Base-by-base conservation (phyloP, 2,797 vertebrate species). In the Epinephelus malabaricus region DNA sequence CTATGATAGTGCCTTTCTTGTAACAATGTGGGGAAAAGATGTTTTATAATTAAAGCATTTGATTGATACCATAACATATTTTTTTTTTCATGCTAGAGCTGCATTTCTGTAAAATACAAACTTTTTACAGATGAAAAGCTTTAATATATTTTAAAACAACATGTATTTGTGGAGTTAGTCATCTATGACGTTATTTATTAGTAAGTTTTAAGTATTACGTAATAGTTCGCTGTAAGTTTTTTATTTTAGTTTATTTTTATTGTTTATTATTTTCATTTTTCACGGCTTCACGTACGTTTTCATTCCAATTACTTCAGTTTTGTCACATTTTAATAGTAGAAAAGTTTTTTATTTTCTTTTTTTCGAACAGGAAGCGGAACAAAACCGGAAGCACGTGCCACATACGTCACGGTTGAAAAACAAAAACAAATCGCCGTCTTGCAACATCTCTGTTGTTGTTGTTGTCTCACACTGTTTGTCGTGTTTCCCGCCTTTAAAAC, bases 361-460 rank as follows among this genome's bases (percentile, higher is more conserved):
- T 17, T 23, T 17, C 5, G 3, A 12, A 25, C 65, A 23, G 65
- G 75, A 81, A 50, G 6, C 23, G 84, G 18, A 86, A 88, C 3
- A 0, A 47, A 81, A 76, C 84, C 84, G 91, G 86, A 93, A 91
- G 6, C 82, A 87, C 75, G 63, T 83, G 72, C 7, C 2, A 1
- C 0, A 58, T 18, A 81, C 91, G 89, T 87, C 55, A 40, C 1
- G 0, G 2, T 0, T 8, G 38, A 17, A 53, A 78, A 92, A 87
- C 78, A 70, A 91, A 78, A 92, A 92, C 92, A 93, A 88, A 58
- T 27, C 30, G 30, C 0, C 10, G 21, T 77, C 9, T 83, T 69
- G 66, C 79, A 4, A 18, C 69, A 45, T 71, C 63, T 11, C 2
- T 18, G 53, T 13, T 74, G 30, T 60, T 56, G 38, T 60, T 45